Percentiles rank a stretch among this genome's conserved stretches.
Conservation (phyloP, 2,113 vertebrate genomes). For the Dasyornis broadbenti region DNA sequence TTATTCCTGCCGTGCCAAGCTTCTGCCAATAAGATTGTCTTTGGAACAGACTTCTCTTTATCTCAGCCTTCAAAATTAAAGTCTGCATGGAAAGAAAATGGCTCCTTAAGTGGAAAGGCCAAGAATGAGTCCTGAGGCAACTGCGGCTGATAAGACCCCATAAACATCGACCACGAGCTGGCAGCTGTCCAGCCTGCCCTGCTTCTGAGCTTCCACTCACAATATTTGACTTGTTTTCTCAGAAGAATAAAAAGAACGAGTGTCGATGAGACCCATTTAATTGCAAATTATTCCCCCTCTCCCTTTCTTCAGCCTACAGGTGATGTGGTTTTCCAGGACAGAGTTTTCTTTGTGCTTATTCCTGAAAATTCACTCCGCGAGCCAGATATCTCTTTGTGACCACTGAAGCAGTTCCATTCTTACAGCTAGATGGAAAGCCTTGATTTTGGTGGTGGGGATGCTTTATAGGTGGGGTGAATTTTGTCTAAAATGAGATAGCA, state of each 20-base stretch:
- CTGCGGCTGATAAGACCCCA: not conserved
- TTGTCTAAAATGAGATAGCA: not conserved
- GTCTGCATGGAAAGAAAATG: not conserved
- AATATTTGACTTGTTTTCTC: slow-evolving; percentile 31
- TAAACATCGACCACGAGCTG: not conserved
- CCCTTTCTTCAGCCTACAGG: not conserved
- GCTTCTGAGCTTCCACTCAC: not conserved
- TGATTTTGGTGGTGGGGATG: not conserved
- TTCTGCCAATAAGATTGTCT: not conserved
- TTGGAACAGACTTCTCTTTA: not conserved
- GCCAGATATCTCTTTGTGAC: not conserved
- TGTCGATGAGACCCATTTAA: not conserved
- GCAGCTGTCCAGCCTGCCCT: slow-evolving; percentile 5
- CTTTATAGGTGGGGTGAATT: not conserved
- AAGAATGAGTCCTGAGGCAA: not conserved
- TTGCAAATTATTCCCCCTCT: not conserved
- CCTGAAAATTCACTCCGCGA: not conserved
- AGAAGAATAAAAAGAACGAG: not conserved
- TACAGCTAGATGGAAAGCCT: not conserved
- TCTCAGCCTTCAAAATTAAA: not conserved
- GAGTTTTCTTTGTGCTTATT: not conserved
- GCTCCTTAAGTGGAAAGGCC: not conserved
- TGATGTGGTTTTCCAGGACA: not conserved
- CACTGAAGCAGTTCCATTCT: not conserved
- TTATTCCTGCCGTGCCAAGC: not conserved